Percentiles rank a stretch among this genome's conserved stretches.
These are phyloP conservation scores for Eptatretus burgeri DNA, from an alignment of 2,113 vertebrate species.

Conservation along the genomic window DNA sequence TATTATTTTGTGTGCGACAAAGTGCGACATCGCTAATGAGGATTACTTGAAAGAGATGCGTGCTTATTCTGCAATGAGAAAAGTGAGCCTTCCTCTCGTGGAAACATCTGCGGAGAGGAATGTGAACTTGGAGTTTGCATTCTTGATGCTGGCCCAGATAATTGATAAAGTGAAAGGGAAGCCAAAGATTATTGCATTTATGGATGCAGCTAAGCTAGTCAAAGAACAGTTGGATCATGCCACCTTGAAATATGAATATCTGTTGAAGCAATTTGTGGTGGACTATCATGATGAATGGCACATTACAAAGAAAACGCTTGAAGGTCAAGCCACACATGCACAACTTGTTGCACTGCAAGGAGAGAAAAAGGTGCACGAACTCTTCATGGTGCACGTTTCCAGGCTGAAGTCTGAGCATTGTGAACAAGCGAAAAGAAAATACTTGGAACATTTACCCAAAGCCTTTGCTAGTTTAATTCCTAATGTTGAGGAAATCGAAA, in stretches of 20 bases:
- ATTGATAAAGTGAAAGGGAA: conserved; percentile 85
- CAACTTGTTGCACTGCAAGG: conserved; percentile 78
- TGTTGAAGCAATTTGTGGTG: conserved; percentile 13
- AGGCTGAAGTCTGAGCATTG: conserved; percentile 73
- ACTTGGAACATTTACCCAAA: conserved; percentile 40
- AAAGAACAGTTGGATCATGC: conserved; percentile 55
- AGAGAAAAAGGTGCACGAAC: conserved; percentile 59
- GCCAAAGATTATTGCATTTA: conserved; percentile 78
- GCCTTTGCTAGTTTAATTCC: conserved; percentile 42
- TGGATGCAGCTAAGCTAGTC: conserved; percentile 74
- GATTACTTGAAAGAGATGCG: conserved; percentile 86
- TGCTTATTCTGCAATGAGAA: conserved; percentile 71
- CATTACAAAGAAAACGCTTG: conserved; percentile 27
- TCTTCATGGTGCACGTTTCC: conserved; percentile 58
- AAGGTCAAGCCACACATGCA: conserved; percentile 36
- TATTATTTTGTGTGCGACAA: conserved; percentile 69
- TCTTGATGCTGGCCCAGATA: conserved; percentile 70
- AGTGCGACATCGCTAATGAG: conserved; percentile 82
- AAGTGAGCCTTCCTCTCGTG: conserved; percentile 49
- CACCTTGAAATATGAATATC: conserved; percentile 68
- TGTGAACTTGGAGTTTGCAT: conserved; percentile 66
- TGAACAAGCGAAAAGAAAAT: conserved; percentile 41
- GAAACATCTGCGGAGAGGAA: conserved; percentile 68
- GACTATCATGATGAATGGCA: not conserved
- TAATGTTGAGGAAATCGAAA: conserved; percentile 54